These are phyloP conservation scores for Schizopygopsis malacanthus DNA, from an alignment of 2,797 vertebrate genomes.

Conservation along the genomic window DNA sequence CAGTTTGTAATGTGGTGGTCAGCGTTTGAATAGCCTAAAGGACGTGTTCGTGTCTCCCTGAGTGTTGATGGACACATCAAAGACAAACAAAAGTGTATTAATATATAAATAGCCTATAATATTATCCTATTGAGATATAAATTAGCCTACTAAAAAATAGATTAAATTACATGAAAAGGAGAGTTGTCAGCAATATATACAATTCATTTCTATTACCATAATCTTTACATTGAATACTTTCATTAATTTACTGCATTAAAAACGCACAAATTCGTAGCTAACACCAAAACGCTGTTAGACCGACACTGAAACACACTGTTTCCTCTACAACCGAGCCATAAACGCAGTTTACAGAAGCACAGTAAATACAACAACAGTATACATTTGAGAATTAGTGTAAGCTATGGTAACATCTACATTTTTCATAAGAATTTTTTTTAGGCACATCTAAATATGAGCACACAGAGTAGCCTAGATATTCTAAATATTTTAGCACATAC, in stretches of 20 bases:
- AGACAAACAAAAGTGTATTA: background rate
- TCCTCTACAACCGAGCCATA: background rate
- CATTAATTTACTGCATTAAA: background rate
- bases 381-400: background rate
- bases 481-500: background rate
- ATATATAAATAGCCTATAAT: background rate
- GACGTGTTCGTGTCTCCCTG: background rate
- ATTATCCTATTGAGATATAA: background rate
- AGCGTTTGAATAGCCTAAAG: background rate
- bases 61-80: conserved; percentile 8
- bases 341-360: background rate
- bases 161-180: background rate
- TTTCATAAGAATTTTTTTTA: background rate
- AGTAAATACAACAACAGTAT: background rate
- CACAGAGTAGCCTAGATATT: background rate
- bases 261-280: background rate
- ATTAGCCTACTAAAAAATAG: background rate
- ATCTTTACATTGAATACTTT: background rate
- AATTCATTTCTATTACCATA: background rate
- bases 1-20: background rate
- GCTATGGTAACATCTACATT: background rate
- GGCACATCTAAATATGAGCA: background rate
- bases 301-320: background rate
- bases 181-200: background rate
- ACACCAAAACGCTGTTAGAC: background rate